Conservation (phyloP, 2,113 vertebrate genomes). For the Potamarius usumacintae region DNA sequence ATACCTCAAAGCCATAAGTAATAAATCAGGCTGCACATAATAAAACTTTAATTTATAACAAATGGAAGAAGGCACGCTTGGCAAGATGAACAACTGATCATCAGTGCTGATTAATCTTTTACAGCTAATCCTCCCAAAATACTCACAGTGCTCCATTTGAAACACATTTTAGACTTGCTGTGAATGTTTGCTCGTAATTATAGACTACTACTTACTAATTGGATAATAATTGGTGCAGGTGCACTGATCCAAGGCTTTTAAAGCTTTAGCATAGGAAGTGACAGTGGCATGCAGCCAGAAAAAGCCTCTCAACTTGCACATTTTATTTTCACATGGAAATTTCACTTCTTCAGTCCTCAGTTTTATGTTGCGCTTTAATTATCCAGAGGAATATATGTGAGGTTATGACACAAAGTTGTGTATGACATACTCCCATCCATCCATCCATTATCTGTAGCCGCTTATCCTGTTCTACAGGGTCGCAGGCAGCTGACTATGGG, state of each 20-base stretch:
- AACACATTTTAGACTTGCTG: slow-evolving; percentile 55
- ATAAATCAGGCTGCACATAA: background rate
- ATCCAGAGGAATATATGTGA: background rate
- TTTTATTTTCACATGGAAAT: slow-evolving; percentile 55
- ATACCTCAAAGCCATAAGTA: slow-evolving; percentile 7
- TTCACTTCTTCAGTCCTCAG: slow-evolving; percentile 8
- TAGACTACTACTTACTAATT: slow-evolving; percentile 79
- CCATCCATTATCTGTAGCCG: too few species aligned
- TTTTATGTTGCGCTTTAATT: background rate
- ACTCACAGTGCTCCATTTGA: slow-evolving; percentile 55
- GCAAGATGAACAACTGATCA: slow-evolving; percentile 8
- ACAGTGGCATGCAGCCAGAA: slow-evolving; percentile 67
- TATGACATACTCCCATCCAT: background rate
- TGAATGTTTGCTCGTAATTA: slow-evolving; percentile 74
- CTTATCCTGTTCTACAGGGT: too few species aligned
- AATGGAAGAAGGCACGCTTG: slow-evolving; percentile 9
- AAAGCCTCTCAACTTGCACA: slow-evolving; percentile 57
- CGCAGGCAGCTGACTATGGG: too few species aligned
- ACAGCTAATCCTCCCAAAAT: slow-evolving; percentile 42
- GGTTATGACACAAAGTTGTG: background rate
- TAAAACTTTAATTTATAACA: slow-evolving; percentile 11
- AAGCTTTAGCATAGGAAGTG: slow-evolving; percentile 68
- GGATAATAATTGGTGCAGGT: slow-evolving; percentile 82
- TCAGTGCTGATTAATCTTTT: slow-evolving; percentile 65
- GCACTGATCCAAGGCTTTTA: slow-evolving; percentile 73